Conservation (phyloP, 1,140 invertebrate genomes). For the Micrasema minimum region DNA sequence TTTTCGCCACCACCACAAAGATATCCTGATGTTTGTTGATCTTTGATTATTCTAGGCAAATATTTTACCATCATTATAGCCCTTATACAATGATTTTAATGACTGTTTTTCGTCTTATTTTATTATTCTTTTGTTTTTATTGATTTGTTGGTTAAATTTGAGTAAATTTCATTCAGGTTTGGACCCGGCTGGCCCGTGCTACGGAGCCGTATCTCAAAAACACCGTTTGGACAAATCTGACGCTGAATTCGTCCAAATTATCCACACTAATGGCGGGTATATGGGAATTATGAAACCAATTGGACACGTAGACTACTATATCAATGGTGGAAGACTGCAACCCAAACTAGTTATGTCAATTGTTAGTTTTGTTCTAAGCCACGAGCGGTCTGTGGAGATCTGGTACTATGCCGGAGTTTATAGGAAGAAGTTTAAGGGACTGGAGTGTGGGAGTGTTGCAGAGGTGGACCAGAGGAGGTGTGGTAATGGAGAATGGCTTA, state of each 20-base stretch:
- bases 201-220: background rate
- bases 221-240: slow-evolving; percentile 55
- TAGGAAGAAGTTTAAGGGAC: slow-evolving; percentile 6
- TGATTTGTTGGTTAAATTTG: too few relatives aligned
- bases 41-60: too few relatives aligned
- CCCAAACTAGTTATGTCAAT: background rate
- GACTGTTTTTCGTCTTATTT: too few relatives aligned
- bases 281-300: background rate
- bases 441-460: slow-evolving; percentile 6
- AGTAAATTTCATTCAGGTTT: too few relatives aligned
- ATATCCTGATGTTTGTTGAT: too few relatives aligned
- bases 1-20: too few relatives aligned
- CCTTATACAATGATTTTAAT: too few relatives aligned
- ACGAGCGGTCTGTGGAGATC: slow-evolving; percentile 13
- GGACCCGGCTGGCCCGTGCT: slow-evolving; percentile 16
- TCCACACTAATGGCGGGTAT: slow-evolving; percentile 31
- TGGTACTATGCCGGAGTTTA: background rate
- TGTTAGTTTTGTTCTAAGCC: background rate
- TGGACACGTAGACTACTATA: slow-evolving; percentile 36
- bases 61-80: too few relatives aligned
- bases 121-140: too few relatives aligned
- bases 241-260: slow-evolving; percentile 55
- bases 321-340: slow-evolving; percentile 30
- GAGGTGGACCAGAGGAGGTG: background rate
- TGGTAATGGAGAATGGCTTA: background rate